Evolutionary conservation across 2,113 vertebrate genomes (phyloP).

Genomic region (Pachycephala philippinensis): DNA sequence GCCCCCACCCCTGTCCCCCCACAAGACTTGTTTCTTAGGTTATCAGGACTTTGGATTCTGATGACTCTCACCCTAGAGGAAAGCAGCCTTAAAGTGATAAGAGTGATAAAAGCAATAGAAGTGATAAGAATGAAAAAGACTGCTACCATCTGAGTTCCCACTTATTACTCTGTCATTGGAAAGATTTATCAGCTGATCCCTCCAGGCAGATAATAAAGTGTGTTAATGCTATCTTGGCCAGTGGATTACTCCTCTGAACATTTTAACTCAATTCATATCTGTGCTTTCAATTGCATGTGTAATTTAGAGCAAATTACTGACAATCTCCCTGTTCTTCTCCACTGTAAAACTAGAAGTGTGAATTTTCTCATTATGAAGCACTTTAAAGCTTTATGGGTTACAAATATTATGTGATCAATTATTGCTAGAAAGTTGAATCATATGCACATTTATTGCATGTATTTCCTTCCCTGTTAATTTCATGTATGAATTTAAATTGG

Average conservation of each 20-base stretch:
- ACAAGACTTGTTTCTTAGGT: background rate
- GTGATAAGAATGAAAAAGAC: background rate
- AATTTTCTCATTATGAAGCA: background rate
- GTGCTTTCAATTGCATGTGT: background rate
- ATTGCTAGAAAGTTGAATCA: background rate
- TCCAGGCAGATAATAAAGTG: background rate
- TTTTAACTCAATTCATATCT: background rate
- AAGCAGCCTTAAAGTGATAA: background rate
- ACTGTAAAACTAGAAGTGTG: background rate
- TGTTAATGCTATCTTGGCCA: background rate
- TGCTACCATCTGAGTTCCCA: background rate
- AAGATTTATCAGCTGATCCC: background rate
- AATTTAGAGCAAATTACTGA: background rate
- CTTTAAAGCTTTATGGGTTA: background rate
- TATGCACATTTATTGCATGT: background rate
- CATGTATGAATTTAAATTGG: background rate
- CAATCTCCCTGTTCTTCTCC: background rate
- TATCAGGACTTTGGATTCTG: background rate
- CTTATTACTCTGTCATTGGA: background rate
- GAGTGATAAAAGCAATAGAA: background rate
- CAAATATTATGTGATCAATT: background rate
- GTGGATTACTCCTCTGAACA: background rate
- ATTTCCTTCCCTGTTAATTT: background rate
- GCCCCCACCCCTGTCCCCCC: accelerated
- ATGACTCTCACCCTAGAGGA: background rate